Percentiles rank a stretch among this genome's conserved stretches.
These are phyloP conservation scores for Octomys mimax DNA, from an alignment of 2,797 vertebrate species.

Conservation along the genomic window DNA sequence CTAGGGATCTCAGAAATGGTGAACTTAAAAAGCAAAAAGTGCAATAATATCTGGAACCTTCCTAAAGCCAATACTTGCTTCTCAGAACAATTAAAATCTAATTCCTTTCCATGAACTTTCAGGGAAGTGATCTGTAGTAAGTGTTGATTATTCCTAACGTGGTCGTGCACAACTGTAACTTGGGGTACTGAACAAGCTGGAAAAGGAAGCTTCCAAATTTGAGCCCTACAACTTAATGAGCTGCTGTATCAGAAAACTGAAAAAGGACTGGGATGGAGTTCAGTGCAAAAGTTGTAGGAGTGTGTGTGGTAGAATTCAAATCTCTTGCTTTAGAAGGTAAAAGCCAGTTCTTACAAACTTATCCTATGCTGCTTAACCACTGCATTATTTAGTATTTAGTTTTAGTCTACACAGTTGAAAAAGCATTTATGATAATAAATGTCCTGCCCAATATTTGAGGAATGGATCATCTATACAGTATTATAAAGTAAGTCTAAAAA, in stretches of 20 bases:
- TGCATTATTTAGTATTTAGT: constrained; percentile 4
- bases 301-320: neutral
- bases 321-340: neutral
- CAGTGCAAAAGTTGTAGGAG: neutral
- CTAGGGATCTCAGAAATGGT: neutral
- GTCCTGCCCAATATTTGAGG: neutral
- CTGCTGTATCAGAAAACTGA: neutral
- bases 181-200: neutral
- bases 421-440: neutral
- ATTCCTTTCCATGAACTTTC: neutral
- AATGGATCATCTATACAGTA: neutral
- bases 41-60: neutral
- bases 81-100: neutral
- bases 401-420: neutral
- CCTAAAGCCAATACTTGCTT: neutral
- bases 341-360: neutral
- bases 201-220: neutral
- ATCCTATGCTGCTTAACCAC: neutral
- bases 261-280: neutral
- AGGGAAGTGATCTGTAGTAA: neutral
- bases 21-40: neutral
- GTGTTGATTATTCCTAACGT: neutral
- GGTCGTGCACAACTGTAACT: neutral
- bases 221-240: neutral
- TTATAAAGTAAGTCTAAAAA: neutral